Percentiles rank a stretch among this genome's conserved stretches.
These are phyloP conservation scores for Coenonympha arcania DNA, from an alignment of 2,888 invertebrate species.

Conservation along the genomic window DNA sequence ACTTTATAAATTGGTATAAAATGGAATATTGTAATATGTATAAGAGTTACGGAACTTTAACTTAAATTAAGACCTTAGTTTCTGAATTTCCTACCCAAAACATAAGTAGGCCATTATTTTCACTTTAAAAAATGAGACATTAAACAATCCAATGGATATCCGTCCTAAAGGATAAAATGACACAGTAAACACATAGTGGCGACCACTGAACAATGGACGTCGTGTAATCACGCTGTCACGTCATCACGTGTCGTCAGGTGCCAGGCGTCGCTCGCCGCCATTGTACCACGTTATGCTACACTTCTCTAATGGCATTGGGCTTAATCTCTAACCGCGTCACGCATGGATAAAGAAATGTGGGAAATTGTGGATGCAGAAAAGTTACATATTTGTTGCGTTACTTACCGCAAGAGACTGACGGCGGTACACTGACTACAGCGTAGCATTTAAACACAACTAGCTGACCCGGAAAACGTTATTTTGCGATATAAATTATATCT, in stretches of 20 bases:
- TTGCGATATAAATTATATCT: too few species aligned
- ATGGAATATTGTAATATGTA: background rate
- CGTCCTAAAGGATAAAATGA: too few species aligned
- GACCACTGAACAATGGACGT: conserved; percentile 13
- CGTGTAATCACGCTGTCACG: conserved; percentile 19
- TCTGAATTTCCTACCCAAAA: too few species aligned
- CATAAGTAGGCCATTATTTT: too few species aligned
- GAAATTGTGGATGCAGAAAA: background rate
- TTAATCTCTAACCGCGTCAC: background rate
- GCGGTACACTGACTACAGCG: too few species aligned
- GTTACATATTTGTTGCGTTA: too few species aligned
- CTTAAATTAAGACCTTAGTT: too few species aligned
- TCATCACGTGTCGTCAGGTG: conserved; percentile 18
- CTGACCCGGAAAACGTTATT: too few species aligned
- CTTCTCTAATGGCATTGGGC: conserved; percentile 10
- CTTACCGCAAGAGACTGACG: too few species aligned
- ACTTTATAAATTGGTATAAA: background rate
- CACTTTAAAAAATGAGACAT: background rate
- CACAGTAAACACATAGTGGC: conserved; percentile 3
- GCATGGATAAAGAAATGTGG: background rate
- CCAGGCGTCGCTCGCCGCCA: conserved; percentile 6
- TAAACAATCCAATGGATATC: too few species aligned
- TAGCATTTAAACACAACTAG: too few species aligned
- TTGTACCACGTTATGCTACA: conserved; percentile 14
- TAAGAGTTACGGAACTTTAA: too few species aligned